Percentiles rank a stretch among this genome's conserved stretches.
These are phyloP conservation scores for Ceratotherium simum DNA, from an alignment of 2,113 vertebrate species.

Conservation along the genomic window DNA sequence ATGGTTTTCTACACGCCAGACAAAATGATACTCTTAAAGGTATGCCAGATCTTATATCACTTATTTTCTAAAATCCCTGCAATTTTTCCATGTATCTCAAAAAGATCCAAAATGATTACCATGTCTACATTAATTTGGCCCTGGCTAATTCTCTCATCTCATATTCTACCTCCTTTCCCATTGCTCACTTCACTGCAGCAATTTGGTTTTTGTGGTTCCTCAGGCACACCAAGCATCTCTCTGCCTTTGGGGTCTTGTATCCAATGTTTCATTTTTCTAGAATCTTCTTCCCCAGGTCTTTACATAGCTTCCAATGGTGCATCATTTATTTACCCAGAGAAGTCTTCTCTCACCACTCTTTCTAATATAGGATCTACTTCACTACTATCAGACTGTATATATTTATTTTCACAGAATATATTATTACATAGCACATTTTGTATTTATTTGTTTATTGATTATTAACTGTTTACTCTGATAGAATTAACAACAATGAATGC, in stretches of 20 bases:
- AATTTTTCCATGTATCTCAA: background rate
- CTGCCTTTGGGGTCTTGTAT: background rate
- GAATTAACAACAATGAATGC: background rate
- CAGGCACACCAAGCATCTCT: background rate
- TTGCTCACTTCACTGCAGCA: background rate
- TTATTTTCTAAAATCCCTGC: background rate
- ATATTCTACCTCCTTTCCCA: background rate
- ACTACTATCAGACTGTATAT: background rate
- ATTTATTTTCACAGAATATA: background rate
- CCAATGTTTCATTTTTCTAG: background rate
- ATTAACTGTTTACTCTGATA: background rate
- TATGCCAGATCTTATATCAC: background rate
- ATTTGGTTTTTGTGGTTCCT: background rate
- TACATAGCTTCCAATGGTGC: too few relatives aligned
- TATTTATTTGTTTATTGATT: background rate
- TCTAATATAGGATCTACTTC: background rate
- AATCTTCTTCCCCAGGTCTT: background rate
- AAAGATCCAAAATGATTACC: background rate
- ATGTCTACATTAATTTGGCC: background rate
- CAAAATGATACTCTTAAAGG: background rate
- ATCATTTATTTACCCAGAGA: background rate
- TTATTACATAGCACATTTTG: background rate
- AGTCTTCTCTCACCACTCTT: background rate
- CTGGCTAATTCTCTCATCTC: background rate
- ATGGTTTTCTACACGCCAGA: background rate